phyloP scores from a whole-genome alignment of 2,888 invertebrate species.

The Drosophila quinaria region DNA sequence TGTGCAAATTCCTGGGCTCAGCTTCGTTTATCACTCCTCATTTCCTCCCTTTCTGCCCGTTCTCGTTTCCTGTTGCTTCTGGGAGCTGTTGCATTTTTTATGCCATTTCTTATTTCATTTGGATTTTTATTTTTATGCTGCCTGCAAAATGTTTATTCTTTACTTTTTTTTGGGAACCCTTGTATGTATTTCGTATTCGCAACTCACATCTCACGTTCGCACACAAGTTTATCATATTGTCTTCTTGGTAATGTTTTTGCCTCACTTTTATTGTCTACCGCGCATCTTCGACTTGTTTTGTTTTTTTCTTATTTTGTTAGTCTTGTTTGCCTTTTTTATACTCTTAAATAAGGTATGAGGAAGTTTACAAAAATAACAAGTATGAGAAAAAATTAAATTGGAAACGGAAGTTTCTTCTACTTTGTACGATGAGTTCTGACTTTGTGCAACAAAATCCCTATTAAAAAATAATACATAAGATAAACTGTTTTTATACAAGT shows the following conservation, averaged over 20 bases:
- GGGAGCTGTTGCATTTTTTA: constrained; percentile 77
- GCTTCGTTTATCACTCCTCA: constrained; percentile 32
- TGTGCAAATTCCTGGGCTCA: constrained; percentile 51
- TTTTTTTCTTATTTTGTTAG: constrained; percentile 38
- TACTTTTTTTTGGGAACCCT: constrained; percentile 19
- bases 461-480: neutral
- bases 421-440: neutral
- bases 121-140: constrained; percentile 64
- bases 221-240: constrained; percentile 66
- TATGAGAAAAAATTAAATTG: neutral
- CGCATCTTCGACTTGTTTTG: constrained; percentile 5
- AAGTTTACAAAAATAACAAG: too few species aligned
- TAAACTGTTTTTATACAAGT: neutral
- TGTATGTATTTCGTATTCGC: constrained; percentile 8
- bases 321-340: constrained; percentile 38
- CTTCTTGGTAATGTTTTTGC: constrained; percentile 33
- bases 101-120: constrained; percentile 72
- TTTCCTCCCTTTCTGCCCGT: neutral
- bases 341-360: constrained; percentile 28
- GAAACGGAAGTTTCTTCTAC: neutral
- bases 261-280: constrained; percentile 26
- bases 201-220: constrained; percentile 19
- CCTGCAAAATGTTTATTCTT: constrained; percentile 44
- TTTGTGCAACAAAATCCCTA: neutral
- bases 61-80: constrained; percentile 64